These are phyloP conservation scores for Junonia oenone DNA, from an alignment of 2,888 invertebrate species.

Conservation along the genomic window DNA sequence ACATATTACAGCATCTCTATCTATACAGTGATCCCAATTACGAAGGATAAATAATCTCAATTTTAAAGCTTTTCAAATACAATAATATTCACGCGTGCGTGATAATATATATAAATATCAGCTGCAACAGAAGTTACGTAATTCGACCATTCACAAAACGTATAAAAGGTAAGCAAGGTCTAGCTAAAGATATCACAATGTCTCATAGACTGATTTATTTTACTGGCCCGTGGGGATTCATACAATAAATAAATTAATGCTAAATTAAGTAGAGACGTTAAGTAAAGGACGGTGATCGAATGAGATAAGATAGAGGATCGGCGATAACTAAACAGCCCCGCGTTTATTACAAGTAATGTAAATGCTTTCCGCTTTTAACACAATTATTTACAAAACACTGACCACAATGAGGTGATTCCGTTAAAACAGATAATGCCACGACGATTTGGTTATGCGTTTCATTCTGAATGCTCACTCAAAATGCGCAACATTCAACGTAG, in stretches of 20 bases:
- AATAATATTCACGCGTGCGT: slow-evolving; percentile 44
- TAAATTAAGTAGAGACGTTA: slow-evolving; percentile 75
- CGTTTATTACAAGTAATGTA: slow-evolving; percentile 35
- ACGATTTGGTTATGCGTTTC: slow-evolving; percentile 42
- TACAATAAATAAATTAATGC: slow-evolving; percentile 65
- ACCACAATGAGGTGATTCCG: slow-evolving; percentile 67
- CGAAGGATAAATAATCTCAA: slow-evolving; percentile 75
- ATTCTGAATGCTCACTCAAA: slow-evolving; percentile 39
- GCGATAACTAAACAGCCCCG: slow-evolving; percentile 50
- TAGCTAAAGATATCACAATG: slow-evolving; percentile 73
- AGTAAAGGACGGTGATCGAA: slow-evolving; percentile 69
- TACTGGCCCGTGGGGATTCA: slow-evolving; percentile 72
- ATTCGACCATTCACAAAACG: slow-evolving; percentile 30
- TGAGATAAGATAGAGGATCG: slow-evolving; percentile 35
- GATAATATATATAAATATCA: slow-evolving; percentile 35
- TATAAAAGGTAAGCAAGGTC: slow-evolving; percentile 39
- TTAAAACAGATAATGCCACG: slow-evolving; percentile 61
- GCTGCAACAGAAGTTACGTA: slow-evolving; percentile 48
- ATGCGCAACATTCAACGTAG: slow-evolving; percentile 47
- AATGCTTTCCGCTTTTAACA: slow-evolving; percentile 60
- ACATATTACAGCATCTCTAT: slow-evolving; percentile 34
- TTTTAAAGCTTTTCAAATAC: slow-evolving; percentile 72
- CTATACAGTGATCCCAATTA: slow-evolving; percentile 52
- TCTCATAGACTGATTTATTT: slow-evolving; percentile 71
- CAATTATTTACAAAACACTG: slow-evolving; percentile 57